These are phyloP conservation scores for Podarcis cretensis DNA, from an alignment of 2,113 vertebrate species.

Conservation along the genomic window DNA sequence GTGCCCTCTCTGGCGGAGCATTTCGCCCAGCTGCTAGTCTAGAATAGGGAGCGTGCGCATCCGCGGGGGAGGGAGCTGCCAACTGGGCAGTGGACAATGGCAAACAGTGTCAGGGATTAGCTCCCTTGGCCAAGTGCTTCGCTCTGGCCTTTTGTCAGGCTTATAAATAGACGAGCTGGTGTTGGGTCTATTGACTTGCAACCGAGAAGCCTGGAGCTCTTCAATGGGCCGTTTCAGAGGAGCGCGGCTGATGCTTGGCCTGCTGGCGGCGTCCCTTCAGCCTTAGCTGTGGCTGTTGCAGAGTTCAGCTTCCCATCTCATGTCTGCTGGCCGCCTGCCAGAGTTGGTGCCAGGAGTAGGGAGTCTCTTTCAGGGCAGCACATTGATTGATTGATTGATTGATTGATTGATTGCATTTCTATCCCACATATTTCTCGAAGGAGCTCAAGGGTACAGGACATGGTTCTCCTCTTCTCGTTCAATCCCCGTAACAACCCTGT, in stretches of 20 bases:
- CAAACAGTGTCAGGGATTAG: slow-evolving; percentile 1
- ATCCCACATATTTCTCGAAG: no score
- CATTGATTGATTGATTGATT: no score
- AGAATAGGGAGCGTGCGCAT: slow-evolving; percentile 6
- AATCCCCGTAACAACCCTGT: no score
- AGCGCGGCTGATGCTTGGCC: neutral
- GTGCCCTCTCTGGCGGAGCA: slow-evolving; percentile 21
- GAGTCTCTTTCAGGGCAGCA: no score
- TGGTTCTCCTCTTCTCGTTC: no score
- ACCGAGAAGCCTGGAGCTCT: neutral
- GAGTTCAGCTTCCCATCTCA: neutral
- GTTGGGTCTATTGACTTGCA: slow-evolving; percentile 3
- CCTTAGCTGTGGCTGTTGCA: neutral
- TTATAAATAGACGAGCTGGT: slow-evolving; percentile 34
- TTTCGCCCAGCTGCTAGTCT: neutral
- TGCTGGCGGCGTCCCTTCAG: neutral
- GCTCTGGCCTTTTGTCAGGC: neutral
- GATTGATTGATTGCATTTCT: no score
- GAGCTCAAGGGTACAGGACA: no score
- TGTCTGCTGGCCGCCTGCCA: neutral
- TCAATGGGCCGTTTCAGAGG: slow-evolving; percentile 1
- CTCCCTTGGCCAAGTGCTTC: slow-evolving; percentile 21
- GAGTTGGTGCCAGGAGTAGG: no score
- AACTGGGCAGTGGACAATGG: slow-evolving; percentile 3
- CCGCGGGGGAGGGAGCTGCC: neutral